phyloP scores from a whole-genome alignment of 2,797 vertebrate genomes.

The Hafferia zeledoni region DNA sequence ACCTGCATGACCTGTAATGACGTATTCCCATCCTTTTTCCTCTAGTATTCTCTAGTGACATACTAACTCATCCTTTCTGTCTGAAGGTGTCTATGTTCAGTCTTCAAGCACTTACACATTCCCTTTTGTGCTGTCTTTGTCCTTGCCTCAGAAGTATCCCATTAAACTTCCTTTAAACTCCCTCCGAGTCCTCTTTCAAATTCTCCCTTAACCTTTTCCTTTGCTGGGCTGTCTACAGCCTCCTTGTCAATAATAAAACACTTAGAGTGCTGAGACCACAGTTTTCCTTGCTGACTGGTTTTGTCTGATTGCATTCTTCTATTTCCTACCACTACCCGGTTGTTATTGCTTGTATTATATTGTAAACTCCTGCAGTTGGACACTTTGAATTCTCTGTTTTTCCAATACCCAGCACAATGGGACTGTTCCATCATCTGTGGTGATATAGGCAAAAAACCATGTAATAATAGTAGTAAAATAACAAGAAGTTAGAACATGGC shows the following conservation, averaged over 20 bases:
- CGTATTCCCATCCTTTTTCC: not conserved
- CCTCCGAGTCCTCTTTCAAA: not conserved
- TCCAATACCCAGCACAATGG: not conserved
- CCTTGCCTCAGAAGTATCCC: conserved; percentile 22
- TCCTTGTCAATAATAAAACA: not conserved
- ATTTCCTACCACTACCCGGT: not conserved
- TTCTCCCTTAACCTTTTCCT: conserved; percentile 36
- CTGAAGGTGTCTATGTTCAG: not conserved
- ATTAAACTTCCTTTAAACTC: conserved; percentile 36
- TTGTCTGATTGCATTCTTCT: not conserved
- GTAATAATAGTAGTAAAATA: not conserved
- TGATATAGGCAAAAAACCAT: not conserved
- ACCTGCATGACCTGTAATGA: not conserved
- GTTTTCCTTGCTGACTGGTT: not conserved
- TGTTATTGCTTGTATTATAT: not conserved
- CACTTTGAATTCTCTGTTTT: not conserved
- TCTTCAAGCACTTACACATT: not conserved
- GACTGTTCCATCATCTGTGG: not conserved
- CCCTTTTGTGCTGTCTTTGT: conserved; percentile 27
- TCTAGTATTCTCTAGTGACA: not conserved
- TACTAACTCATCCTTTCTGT: not conserved
- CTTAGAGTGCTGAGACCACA: not conserved
- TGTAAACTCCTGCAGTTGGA: not conserved
- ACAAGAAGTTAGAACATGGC: not conserved
- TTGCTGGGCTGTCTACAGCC: not conserved